Evolutionary conservation across 2,113 vertebrate species (phyloP).

Genomic region (Osmerus eperlanus): DNA sequence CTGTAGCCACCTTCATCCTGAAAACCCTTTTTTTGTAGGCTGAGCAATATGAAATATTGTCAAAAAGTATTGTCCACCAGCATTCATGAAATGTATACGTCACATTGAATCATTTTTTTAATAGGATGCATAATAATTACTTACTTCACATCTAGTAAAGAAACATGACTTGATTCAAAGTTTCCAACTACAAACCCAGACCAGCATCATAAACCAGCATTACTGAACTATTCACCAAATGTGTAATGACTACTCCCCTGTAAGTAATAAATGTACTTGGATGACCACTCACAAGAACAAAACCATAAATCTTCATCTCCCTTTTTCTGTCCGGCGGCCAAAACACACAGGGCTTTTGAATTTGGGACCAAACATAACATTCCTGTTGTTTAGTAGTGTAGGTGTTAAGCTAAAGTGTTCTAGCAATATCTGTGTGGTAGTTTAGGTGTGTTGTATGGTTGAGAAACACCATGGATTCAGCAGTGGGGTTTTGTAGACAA

Average conservation of each 20-base stretch:
- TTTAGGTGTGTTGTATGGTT: neutral
- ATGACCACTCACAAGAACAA: conserved; percentile 6
- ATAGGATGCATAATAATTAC: no score
- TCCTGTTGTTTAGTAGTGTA: conserved; percentile 44
- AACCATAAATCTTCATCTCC: conserved; percentile 5
- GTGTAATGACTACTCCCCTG: conserved; percentile 16
- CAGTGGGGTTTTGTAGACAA: neutral
- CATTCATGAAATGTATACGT: conserved; percentile 38
- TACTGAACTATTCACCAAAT: conserved; percentile 29
- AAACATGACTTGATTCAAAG: conserved; percentile 15
- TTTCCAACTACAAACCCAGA: no score
- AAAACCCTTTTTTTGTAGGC: conserved; percentile 60
- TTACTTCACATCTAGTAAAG: no score
- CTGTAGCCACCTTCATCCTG: conserved; percentile 14
- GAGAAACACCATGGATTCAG: neutral
- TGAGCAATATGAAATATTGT: conserved; percentile 67
- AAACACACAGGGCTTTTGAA: conserved; percentile 56
- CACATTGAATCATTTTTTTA: no score
- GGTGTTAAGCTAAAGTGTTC: conserved; percentile 8
- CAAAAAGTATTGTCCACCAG: conserved; percentile 50
- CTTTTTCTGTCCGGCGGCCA: conserved; percentile 39
- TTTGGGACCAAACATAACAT: conserved; percentile 72
- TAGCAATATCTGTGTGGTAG: conserved; percentile 40
- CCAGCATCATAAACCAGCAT: conserved; percentile 54
- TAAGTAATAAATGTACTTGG: conserved; percentile 14